phyloP scores from a whole-genome alignment of 2,797 vertebrate genomes.

The Artibeus jamaicensis region DNA sequence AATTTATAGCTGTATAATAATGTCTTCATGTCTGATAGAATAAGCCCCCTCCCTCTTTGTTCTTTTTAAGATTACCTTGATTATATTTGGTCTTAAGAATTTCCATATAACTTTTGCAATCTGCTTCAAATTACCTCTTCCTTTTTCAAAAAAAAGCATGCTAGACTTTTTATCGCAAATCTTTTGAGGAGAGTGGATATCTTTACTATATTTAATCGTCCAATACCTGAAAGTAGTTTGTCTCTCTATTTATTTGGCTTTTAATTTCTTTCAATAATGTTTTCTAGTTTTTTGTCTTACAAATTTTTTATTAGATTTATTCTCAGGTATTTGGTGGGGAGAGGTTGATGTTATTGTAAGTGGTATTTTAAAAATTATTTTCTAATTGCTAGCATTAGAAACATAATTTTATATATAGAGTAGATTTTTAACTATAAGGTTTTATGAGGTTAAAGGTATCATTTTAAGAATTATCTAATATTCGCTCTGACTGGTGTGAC shows the following conservation, averaged over 20 bases:
- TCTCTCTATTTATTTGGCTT: neutral
- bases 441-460: neutral
- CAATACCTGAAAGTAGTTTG: neutral
- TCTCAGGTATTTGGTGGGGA: neutral
- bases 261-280: constrained; percentile 20
- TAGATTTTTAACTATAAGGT: neutral
- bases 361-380: neutral
- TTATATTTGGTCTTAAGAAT: neutral
- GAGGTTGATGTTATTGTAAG: neutral
- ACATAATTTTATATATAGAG: neutral
- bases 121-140: neutral
- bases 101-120: neutral
- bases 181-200: neutral
- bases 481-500: neutral
- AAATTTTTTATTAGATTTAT: neutral
- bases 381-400: neutral
- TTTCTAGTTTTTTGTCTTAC: neutral
- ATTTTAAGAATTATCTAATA: constrained; percentile 30
- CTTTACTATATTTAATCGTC: neutral
- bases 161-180: neutral
- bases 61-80: neutral
- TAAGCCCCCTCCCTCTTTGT: neutral
- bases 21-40: neutral
- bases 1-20: neutral
- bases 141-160: neutral